These are phyloP conservation scores for Nyctalus aviator DNA, from an alignment of 2,797 vertebrate species.

Conservation along the genomic window DNA sequence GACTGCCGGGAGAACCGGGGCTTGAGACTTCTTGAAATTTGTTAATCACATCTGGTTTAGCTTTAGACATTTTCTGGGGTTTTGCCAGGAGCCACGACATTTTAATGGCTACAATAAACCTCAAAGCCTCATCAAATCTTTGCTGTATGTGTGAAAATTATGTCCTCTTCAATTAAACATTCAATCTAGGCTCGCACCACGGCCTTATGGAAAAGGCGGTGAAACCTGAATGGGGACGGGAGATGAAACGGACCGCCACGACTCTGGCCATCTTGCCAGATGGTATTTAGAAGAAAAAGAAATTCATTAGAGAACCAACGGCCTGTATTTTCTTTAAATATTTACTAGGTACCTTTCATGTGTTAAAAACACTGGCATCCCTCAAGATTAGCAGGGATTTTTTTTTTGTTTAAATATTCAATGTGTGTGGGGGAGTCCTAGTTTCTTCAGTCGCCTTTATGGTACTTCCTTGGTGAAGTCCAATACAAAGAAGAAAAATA, in stretches of 20 bases:
- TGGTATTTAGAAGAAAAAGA: conserved; percentile 80
- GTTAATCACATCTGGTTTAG: conserved; percentile 90
- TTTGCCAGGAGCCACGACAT: conserved; percentile 89
- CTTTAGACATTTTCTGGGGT: conserved; percentile 90
- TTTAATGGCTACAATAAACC: conserved; percentile 91
- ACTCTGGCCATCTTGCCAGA: conserved; percentile 78
- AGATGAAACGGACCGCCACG: conserved; percentile 79
- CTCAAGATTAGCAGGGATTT: conserved; percentile 82
- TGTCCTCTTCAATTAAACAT: conserved; percentile 89
- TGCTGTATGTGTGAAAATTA: conserved; percentile 90
- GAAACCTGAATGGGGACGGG: conserved; percentile 61
- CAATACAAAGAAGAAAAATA: conserved; percentile 8
- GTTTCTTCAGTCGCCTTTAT: conserved; percentile 58
- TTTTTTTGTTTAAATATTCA: conserved; percentile 82
- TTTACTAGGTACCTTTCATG: conserved; percentile 83
- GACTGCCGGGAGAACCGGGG: conserved; percentile 82
- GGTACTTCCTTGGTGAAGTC: background rate
- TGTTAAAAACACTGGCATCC: conserved; percentile 83
- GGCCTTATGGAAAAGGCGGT: conserved; percentile 74
- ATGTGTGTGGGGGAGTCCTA: background rate
- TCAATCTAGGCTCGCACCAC: conserved; percentile 83
- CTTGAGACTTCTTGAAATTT: conserved; percentile 85
- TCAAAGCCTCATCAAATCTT: conserved; percentile 91
- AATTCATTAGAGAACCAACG: conserved; percentile 81
- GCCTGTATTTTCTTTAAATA: conserved; percentile 81